These are phyloP conservation scores for Clupea harengus DNA, from an alignment of 2,113 vertebrate species.

Conservation along the genomic window DNA sequence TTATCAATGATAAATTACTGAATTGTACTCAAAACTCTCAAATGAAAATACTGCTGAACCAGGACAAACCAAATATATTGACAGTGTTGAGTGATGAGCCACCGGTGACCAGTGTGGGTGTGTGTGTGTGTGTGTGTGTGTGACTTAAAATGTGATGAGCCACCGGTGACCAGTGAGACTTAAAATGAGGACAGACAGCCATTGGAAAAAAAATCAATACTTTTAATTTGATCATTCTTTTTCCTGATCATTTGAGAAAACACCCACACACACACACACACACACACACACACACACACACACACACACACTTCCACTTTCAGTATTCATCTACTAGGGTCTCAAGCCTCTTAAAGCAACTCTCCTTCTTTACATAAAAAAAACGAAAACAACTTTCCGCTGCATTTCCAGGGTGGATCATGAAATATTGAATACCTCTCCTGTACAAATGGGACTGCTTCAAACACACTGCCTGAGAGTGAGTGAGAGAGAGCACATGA, in stretches of 20 bases:
- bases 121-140: too few relatives aligned
- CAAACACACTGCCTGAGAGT: background rate
- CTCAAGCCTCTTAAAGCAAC: background rate
- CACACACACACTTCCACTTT: too few relatives aligned
- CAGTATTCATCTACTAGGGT: background rate
- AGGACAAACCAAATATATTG: too few relatives aligned
- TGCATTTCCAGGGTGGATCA: constrained; percentile 14
- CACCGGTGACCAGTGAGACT: background rate
- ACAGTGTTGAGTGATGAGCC: background rate
- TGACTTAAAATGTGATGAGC: background rate
- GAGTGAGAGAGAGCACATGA: background rate
- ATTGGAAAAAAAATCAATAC: background rate
- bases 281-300: background rate
- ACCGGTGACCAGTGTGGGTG: background rate
- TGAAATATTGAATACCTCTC: constrained; percentile 35
- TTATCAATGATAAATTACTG: too few relatives aligned
- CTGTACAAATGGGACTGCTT: constrained; percentile 31
- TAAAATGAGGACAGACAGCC: background rate
- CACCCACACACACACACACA: background rate
- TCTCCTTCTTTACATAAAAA: background rate
- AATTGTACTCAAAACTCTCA: too few relatives aligned
- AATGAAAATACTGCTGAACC: too few relatives aligned
- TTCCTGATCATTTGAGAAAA: background rate
- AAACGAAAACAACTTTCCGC: background rate
- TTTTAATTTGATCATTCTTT: background rate